These are phyloP conservation scores for Cephalotes varians DNA, from an alignment of 2,888 invertebrate species.

Conservation along the genomic window DNA sequence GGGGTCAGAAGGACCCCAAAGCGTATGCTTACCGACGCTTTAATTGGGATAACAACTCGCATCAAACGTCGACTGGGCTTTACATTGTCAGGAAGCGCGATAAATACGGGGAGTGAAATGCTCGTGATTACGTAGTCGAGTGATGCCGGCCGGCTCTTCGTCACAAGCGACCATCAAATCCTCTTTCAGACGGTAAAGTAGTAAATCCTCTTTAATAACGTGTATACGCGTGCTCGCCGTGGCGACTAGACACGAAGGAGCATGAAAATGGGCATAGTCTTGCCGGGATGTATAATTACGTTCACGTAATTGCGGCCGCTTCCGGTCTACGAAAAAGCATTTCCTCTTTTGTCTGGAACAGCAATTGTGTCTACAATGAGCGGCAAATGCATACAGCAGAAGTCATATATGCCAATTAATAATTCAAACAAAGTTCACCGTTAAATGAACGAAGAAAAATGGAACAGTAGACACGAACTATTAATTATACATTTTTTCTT, in stretches of 20 bases:
- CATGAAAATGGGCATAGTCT: constrained; percentile 34
- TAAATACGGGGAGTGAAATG: constrained; percentile 59
- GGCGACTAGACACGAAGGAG: constrained; percentile 18
- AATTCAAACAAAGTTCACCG: background rate
- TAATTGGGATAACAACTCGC: constrained; percentile 62
- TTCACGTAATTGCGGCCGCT: constrained; percentile 18
- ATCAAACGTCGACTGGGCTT: constrained; percentile 53
- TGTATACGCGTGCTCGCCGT: constrained; percentile 29
- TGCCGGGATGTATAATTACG: constrained; percentile 29
- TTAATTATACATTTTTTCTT: background rate
- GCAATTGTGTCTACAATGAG: constrained; percentile 14
- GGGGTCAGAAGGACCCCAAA: background rate
- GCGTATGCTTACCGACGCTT: constrained; percentile 38
- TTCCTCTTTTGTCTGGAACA: background rate
- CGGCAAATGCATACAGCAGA: background rate
- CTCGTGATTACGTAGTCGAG: constrained; percentile 54
- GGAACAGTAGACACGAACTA: background rate
- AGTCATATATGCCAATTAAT: constrained; percentile 6
- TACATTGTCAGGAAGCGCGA: constrained; percentile 47
- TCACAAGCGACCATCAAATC: constrained; percentile 58
- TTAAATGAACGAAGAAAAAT: background rate
- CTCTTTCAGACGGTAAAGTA: constrained; percentile 56
- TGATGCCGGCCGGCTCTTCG: constrained; percentile 47
- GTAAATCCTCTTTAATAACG: constrained; percentile 64
- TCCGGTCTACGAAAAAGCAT: constrained; percentile 11